Evolutionary conservation across 2,797 vertebrate species (phyloP).

Genomic region (Scolopax rusticola): DNA sequence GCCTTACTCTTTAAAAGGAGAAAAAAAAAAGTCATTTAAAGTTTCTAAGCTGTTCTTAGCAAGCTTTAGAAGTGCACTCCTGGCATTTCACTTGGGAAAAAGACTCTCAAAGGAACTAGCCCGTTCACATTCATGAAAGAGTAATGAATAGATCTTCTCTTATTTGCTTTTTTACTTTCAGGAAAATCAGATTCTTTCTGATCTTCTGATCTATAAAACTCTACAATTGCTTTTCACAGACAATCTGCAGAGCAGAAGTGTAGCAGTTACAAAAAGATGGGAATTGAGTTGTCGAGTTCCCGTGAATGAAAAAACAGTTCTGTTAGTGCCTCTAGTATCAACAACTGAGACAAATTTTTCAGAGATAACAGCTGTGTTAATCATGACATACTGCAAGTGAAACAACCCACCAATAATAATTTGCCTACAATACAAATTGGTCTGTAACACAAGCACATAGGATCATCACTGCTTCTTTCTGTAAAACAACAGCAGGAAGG

Average conservation of each 20-base stretch:
- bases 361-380: neutral
- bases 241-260: neutral
- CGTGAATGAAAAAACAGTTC: neutral
- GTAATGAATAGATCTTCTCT: neutral
- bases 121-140: too few species aligned
- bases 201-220: neutral
- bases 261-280: neutral
- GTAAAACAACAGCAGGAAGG: neutral
- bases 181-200: neutral
- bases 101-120: neutral
- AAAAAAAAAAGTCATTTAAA: neutral
- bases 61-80: neutral
- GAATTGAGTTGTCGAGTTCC: neutral
- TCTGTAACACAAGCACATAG: neutral
- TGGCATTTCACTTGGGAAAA: neutral
- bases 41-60: neutral
- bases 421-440: neutral
- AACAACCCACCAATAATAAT: neutral
- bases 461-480: neutral
- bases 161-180: neutral
- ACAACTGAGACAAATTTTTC: neutral
- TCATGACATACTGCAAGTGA: neutral
- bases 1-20: conserved; percentile 81
- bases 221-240: neutral
- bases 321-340: neutral